Evolutionary conservation across 2,888 invertebrate species (phyloP), one percentile per base, ranked within the genome.

Genomic region (Caenorhabditis uteleia): DNA sequence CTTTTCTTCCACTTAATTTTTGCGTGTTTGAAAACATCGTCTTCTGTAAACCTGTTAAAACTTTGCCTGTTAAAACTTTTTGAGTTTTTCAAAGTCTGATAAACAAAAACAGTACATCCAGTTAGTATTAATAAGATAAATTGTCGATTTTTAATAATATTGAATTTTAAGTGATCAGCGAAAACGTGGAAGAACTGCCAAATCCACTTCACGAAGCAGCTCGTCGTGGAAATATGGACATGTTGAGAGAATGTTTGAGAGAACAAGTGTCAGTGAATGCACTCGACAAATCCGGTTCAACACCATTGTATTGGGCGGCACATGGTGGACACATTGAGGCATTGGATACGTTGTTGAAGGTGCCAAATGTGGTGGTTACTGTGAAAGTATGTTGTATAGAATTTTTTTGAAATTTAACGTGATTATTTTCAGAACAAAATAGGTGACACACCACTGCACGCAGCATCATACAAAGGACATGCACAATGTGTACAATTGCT

Each of bases 171-270:
- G 78, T 79, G 12, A 61, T 74, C 27, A 74, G 73, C 34, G 75
- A 78, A 53, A 72, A 75, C 18, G 69, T 81, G 10, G 87, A 88
- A 79, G 86, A 87, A 62, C 84, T 89, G 44, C 86, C 87, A 46
- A 85, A 87, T 68, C 89, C 89, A 1, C 82, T 89, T 25, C 89
- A 89, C 77, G 89, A 89, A 78, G 89, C 89, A 43, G 88, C 89
- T 6, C 87, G 88, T 75, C 84, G 89, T 68, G 89, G 89, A 40
- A 89, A 89, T 76, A 72, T 88, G 18, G 85, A 84, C 7, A 87
- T 89, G 77, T 76, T 89, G 58, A 80, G 82, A 57, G 88, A 89
- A 81, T 89, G 88, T 75, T 79, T 89, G 25, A 79, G 83, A 31
- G 88, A 88, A 81, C 86, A 87, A 58, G 86, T 87, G 14, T 89